Percentiles rank a stretch among this genome's conserved stretches.
Evolutionary conservation across 2,113 vertebrate genomes (phyloP).

Genomic region (Spea multiplicata): DNA sequence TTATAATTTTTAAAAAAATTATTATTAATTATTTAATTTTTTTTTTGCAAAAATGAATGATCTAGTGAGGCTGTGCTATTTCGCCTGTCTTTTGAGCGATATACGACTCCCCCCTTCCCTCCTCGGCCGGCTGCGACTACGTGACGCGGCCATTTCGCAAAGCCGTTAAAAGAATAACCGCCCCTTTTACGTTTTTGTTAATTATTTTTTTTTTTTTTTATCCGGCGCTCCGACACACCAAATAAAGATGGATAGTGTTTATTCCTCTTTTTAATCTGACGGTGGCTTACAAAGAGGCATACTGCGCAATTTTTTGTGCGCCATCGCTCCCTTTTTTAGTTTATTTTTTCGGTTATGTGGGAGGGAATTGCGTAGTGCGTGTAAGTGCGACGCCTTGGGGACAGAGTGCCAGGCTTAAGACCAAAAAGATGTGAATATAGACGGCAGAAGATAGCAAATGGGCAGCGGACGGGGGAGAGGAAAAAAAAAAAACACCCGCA

Average conservation of each 20-base stretch:
- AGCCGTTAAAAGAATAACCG: slow-evolving; percentile 10
- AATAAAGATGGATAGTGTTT: slow-evolving; percentile 43
- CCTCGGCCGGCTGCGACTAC: neutral
- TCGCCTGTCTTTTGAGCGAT: slow-evolving; percentile 29
- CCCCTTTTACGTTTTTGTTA: slow-evolving; percentile 32
- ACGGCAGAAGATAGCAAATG: slow-evolving; percentile 62
- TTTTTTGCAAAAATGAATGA: slow-evolving; percentile 25
- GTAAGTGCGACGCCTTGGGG: slow-evolving; percentile 72
- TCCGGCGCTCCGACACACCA: slow-evolving; percentile 7
- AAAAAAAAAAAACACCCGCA: neutral
- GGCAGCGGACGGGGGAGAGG: slow-evolving; percentile 43
- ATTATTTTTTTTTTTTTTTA: slow-evolving; percentile 14
- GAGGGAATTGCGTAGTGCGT: slow-evolving; percentile 67
- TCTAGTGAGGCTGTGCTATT: slow-evolving; percentile 46
- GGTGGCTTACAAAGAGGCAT: slow-evolving; percentile 48
- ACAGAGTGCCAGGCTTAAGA: slow-evolving; percentile 78
- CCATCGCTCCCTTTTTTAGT: slow-evolving; percentile 49
- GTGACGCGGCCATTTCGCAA: slow-evolving; percentile 27
- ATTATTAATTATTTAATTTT: neutral
- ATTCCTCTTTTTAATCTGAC: slow-evolving; percentile 50
- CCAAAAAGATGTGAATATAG: slow-evolving; percentile 79
- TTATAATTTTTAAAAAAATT: neutral
- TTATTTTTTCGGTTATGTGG: slow-evolving; percentile 59
- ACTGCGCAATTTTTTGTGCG: slow-evolving; percentile 54
- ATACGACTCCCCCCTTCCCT: neutral